Percentiles rank a stretch among this genome's conserved stretches.
phyloP scores from a whole-genome alignment of 2,113 vertebrate species.

The Tapirus terrestris region DNA sequence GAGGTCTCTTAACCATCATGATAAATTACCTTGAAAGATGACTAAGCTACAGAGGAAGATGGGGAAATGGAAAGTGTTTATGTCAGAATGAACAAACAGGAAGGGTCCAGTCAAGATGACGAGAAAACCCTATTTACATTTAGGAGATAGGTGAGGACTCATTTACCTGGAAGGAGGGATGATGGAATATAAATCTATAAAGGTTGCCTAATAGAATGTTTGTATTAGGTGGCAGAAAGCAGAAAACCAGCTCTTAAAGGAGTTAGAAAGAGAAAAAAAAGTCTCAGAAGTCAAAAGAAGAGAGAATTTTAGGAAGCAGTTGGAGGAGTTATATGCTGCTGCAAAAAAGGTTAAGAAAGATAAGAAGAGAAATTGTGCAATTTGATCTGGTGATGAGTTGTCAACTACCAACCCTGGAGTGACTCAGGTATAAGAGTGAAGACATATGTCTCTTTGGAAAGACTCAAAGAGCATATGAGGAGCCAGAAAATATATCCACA shows the following conservation, averaged over 20 bases:
- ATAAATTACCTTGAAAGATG: background rate
- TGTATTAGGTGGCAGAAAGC: background rate
- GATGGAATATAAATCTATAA: background rate
- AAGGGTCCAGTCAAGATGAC: background rate
- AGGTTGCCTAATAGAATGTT: background rate
- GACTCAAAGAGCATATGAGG: too few relatives aligned
- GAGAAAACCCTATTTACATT: background rate
- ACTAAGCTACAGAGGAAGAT: background rate
- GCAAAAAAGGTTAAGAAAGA: background rate
- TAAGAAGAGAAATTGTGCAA: background rate
- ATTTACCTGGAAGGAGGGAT: background rate
- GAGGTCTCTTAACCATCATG: background rate
- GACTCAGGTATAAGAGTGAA: background rate
- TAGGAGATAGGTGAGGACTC: background rate
- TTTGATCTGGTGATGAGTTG: background rate
- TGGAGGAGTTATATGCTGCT: background rate
- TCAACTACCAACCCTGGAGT: background rate
- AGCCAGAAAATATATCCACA: background rate
- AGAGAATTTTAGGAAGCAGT: conserved; percentile 1
- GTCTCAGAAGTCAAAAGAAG: background rate
- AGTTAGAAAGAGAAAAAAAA: background rate
- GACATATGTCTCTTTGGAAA: background rate
- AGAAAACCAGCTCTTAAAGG: background rate
- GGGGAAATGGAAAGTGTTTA: background rate
- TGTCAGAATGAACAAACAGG: background rate